Percentiles rank a stretch among this genome's conserved stretches.
phyloP scores from a whole-genome alignment of 2,797 vertebrate species.

The Ptychobarbus kaznakovi region DNA sequence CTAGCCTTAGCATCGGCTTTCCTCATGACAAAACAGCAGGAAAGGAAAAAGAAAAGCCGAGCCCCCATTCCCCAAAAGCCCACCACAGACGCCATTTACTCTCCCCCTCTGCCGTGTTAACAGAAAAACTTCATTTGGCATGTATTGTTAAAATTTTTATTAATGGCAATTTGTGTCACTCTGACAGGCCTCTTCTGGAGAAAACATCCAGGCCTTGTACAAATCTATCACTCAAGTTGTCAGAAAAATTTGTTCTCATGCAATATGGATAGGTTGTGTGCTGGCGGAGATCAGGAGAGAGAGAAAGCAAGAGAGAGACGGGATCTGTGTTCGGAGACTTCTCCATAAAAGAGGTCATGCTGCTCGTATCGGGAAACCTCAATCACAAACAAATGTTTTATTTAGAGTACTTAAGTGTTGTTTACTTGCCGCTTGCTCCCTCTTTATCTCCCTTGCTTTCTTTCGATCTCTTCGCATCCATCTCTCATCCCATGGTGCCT shows the following conservation, averaged over 20 bases:
- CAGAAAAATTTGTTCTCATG: constrained; percentile 95
- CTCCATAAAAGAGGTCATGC: constrained; percentile 81
- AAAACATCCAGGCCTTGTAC: constrained; percentile 85
- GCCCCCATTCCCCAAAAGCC: constrained; percentile 75
- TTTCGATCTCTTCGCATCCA: constrained; percentile 67
- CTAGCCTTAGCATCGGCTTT: constrained; percentile 34
- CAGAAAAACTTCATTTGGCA: constrained; percentile 90
- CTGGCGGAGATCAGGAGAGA: constrained; percentile 77
- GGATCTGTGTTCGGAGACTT: constrained; percentile 73
- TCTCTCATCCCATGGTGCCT: constrained; percentile 50
- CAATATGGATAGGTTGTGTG: constrained; percentile 88
- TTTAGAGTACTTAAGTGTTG: constrained; percentile 80
- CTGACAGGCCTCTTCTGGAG: constrained; percentile 78
- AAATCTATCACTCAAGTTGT: constrained; percentile 93
- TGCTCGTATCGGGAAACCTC: constrained; percentile 79
- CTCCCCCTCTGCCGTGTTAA: constrained; percentile 81
- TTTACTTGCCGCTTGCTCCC: constrained; percentile 70
- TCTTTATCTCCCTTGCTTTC: constrained; percentile 59
- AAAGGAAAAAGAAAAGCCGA: constrained; percentile 44
- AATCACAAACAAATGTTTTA: constrained; percentile 86
- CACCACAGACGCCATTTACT: constrained; percentile 75
- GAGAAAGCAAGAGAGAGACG: constrained; percentile 65
- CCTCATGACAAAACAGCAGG: constrained; percentile 28
- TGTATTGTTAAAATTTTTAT: constrained; percentile 94
- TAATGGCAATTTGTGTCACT: constrained; percentile 92